Evolutionary conservation across 2,113 vertebrate genomes (phyloP).

Genomic region (Cyanoramphus novaezelandiae): DNA sequence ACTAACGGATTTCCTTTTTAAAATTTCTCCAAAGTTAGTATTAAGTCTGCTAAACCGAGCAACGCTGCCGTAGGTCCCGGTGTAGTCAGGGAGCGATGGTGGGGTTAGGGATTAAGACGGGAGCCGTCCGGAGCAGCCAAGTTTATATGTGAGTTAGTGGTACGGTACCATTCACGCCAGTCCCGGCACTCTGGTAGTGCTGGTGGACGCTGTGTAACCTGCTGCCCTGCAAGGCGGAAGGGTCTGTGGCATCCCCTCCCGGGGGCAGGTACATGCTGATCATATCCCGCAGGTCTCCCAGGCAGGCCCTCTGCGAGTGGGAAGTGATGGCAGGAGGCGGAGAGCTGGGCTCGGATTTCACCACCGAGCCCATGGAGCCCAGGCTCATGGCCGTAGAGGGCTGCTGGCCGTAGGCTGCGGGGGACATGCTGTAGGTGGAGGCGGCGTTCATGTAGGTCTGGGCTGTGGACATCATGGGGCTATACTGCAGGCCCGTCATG

Average conservation of each 20-base stretch:
- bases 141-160: constrained; percentile 95
- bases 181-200: constrained; percentile 93
- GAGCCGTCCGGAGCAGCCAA: neutral
- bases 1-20: constrained; percentile 54
- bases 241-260: constrained; percentile 90
- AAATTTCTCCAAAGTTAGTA: constrained; percentile 44
- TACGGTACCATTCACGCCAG: constrained; percentile 93
- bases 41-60: constrained; percentile 51
- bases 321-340: constrained; percentile 93
- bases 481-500: constrained; percentile 94
- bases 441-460: constrained; percentile 96
- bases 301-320: constrained; percentile 93
- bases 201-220: constrained; percentile 96
- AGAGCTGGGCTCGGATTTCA: constrained; percentile 95
- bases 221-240: constrained; percentile 86
- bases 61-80: constrained; percentile 42
- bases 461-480: constrained; percentile 94
- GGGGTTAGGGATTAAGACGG: neutral
- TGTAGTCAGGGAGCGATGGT: constrained; percentile 33
- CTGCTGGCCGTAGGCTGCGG: constrained; percentile 91
- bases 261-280: constrained; percentile 99
- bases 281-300: constrained; percentile 98
- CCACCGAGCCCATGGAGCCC: constrained; percentile 89
- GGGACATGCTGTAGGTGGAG: constrained; percentile 79
- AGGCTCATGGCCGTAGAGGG: constrained; percentile 86